A percentile compares a stretch with the other conserved stretches of the same genome.
Conservation (phyloP, 1,140 invertebrate species). For the Centruroides vittatus region DNA sequence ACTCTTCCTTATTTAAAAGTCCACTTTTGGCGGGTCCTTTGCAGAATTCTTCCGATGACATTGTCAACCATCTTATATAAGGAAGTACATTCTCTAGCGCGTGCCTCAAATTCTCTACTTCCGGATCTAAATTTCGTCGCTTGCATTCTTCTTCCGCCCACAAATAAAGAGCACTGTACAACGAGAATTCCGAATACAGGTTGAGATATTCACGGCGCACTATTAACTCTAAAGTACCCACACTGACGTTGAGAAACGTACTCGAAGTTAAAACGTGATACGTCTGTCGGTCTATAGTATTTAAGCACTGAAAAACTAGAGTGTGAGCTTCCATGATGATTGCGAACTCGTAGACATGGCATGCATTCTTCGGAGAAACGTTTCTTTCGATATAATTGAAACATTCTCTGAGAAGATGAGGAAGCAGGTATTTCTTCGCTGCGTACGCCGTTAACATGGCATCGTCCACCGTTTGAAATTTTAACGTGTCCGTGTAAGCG, state of each 20-base stretch:
- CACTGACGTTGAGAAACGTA: constrained; percentile 15
- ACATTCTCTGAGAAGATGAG: constrained; percentile 22
- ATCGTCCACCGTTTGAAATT: constrained; percentile 22
- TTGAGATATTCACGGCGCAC: constrained; percentile 20
- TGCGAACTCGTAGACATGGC: constrained; percentile 23
- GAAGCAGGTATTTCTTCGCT: constrained; percentile 23
- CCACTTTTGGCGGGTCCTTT: constrained; percentile 18
- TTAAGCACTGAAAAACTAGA: constrained; percentile 22
- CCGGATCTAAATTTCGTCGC: constrained; percentile 12
- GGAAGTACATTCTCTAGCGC: constrained; percentile 9
- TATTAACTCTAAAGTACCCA: constrained; percentile 20
- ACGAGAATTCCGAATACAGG: constrained; percentile 22
- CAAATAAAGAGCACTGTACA: constrained; percentile 20
- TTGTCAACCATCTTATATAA: constrained; percentile 20
- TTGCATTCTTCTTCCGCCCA: constrained; percentile 22
- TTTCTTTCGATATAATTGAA: constrained; percentile 23
- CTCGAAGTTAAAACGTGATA: constrained; percentile 21
- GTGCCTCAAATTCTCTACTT: constrained; percentile 11
- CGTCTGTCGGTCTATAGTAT: constrained; percentile 24
- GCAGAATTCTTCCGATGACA: constrained; percentile 22
- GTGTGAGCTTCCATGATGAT: constrained; percentile 21
- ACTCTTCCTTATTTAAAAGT: constrained; percentile 20
- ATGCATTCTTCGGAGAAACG: constrained; percentile 21
- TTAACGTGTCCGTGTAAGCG: constrained; percentile 20
- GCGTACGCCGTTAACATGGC: constrained; percentile 24